Conservation (phyloP, 2,797 vertebrate genomes). For the Crenuchus spilurus region DNA sequence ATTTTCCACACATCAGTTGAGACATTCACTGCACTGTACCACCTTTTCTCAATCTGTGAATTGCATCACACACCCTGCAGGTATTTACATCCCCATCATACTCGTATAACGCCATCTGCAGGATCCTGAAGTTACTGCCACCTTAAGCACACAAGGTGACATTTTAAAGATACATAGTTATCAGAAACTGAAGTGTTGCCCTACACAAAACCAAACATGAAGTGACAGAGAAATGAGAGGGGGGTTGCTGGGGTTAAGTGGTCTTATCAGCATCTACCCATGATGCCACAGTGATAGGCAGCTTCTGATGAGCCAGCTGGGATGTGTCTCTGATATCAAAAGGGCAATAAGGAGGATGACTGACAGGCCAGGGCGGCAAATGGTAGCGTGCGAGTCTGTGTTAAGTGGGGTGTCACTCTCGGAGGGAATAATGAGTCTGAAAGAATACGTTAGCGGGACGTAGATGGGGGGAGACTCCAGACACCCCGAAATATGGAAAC, state of each 20-base stretch:
- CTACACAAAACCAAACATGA: constrained; percentile 5
- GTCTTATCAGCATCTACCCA: constrained; percentile 46
- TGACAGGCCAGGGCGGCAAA: constrained; percentile 41
- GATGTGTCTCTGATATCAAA: constrained; percentile 53
- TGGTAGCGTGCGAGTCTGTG: constrained; percentile 43
- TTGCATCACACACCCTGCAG: too few species aligned
- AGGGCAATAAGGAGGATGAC: constrained; percentile 55
- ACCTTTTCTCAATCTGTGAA: too few species aligned
- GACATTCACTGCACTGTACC: too few species aligned
- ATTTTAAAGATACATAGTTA: too few species aligned
- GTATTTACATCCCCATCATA: too few species aligned
- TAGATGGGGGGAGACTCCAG: constrained; percentile 19
- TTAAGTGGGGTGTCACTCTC: constrained; percentile 57
- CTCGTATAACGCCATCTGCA: too few species aligned
- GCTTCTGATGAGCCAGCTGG: constrained; percentile 47
- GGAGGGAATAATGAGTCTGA: constrained; percentile 52
- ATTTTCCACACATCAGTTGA: too few species aligned
- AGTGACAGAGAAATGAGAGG: background rate
- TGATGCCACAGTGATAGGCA: constrained; percentile 47
- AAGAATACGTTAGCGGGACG: constrained; percentile 40
- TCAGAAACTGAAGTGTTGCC: too few species aligned
- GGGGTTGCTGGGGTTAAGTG: constrained; percentile 42
- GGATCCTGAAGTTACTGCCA: too few species aligned
- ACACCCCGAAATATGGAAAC: constrained; percentile 15
- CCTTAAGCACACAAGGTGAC: too few species aligned